A percentile compares a stretch with the other conserved stretches of the same genome.
Evolutionary conservation across 1,140 invertebrate species (phyloP).

Genomic region (Trigoniulus corallinus): DNA sequence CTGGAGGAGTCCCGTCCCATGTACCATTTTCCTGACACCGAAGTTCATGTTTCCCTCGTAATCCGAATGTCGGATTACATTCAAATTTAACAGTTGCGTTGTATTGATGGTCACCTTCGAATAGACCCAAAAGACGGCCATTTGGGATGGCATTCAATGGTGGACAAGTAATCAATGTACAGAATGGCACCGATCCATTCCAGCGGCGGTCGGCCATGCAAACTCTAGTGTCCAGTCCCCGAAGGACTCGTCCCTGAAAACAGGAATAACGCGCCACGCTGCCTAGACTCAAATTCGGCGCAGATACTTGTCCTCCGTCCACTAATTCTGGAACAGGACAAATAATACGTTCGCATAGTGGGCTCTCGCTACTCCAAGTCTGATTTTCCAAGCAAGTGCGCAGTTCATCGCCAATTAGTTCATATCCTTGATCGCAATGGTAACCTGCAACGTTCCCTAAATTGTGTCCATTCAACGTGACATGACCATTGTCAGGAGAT

Average conservation of each 20-base stretch:
- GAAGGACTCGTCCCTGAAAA: constrained; percentile 12
- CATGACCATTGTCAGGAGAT: background rate
- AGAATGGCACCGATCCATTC: constrained; percentile 12
- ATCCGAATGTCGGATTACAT: constrained; percentile 11
- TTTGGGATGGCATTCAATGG: constrained; percentile 18
- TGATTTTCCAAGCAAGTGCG: constrained; percentile 20
- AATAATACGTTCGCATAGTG: constrained; percentile 16
- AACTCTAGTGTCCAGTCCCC: constrained; percentile 9
- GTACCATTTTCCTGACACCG: constrained; percentile 16
- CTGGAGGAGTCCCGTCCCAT: constrained; percentile 16
- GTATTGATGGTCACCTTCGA: background rate
- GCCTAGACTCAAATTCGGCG: constrained; percentile 10
- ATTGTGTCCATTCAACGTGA: background rate
- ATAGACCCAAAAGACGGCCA: constrained; percentile 7
- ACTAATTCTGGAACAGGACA: constrained; percentile 16
- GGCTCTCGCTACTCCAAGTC: constrained; percentile 21
- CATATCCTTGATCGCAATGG: constrained; percentile 20
- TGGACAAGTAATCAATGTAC: constrained; percentile 23
- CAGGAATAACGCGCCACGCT: constrained; percentile 15
- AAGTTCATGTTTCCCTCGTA: constrained; percentile 13
- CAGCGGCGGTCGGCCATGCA: constrained; percentile 11
- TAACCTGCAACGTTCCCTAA: constrained; percentile 7
- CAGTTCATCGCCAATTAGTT: constrained; percentile 15
- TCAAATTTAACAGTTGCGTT: background rate
- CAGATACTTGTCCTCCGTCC: constrained; percentile 18